Base-by-base conservation (phyloP, 1,140 invertebrate species). In the Argopecten irradians region DNA sequence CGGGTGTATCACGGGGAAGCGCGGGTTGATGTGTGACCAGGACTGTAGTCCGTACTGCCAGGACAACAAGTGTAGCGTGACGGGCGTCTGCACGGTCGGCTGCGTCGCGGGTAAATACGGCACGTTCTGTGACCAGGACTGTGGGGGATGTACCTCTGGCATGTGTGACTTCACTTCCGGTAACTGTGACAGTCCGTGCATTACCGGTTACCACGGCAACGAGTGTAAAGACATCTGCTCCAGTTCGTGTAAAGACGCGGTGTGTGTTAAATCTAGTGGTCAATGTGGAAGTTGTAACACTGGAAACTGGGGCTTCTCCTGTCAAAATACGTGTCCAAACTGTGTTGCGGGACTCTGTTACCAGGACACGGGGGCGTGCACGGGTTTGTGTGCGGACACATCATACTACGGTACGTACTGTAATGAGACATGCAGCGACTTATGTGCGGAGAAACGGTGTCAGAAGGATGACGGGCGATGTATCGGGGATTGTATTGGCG, bases 401-500 rank as follows among this genome's bases (percentile, higher is more conserved):
- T 46, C 46, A 8, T 82, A 33, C 19, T 86, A 87, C 83, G 91
- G 91, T n/a, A 85, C 82, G 22, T 88, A 89, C 34, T 91, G 91
- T 87, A 89, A 83, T 19, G 32, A 83, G 33, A 14, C n/a, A 0
- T 91, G 91, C 34, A 88, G 88, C 43, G 14, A 84, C 14, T 87
- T 85, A 32, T 83, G 82, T 32, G 88, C 88, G 3, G 87, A 87
- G 9, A 85, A 89, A 33, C 36, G 86, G 3, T 91, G 91, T 35
- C 46, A 92, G 19, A 89, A 90, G 55, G 41, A 82, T 0, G 46
- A 41, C 16, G 91, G 90, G 5, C 85, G 55, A 3, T 92, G 91
- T 85, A 39, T 89, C 36, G 83, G 86, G 33, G 88, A 88, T 16
- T 92, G 90, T 85, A 82, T 89, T 14, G n/a, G 88, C 14, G 91